Conservation (phyloP, 2,113 vertebrate species). For the Bujurquina vittata region DNA sequence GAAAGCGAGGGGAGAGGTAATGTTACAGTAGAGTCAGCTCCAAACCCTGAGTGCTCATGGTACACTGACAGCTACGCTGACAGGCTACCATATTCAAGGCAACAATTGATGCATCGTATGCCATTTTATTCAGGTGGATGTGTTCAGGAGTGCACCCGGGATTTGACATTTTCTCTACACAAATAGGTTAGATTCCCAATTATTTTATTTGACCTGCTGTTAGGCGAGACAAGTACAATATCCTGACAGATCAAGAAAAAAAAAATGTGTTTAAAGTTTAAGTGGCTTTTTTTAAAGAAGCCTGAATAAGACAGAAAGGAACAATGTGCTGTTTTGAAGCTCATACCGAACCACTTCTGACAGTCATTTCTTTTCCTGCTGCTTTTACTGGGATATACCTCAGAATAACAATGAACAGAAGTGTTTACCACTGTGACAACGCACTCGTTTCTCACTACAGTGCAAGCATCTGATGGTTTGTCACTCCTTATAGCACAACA, state of each 20-base stretch:
- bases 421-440: conserved; percentile 8
- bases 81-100: conserved; percentile 29
- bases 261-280: conserved; percentile 9
- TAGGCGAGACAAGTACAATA: conserved; percentile 11
- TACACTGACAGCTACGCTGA: conserved; percentile 57
- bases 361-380: conserved; percentile 22
- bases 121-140: conserved; percentile 45
- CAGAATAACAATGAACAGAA: conserved; percentile 57
- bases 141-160: conserved; percentile 12
- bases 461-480: conserved; percentile 3
- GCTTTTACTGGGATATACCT: conserved; percentile 26
- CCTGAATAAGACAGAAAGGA: conserved; percentile 27
- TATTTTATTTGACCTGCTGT: conserved; percentile 43
- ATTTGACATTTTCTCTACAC: conserved; percentile 39
- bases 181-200: conserved; percentile 51
- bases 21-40: conserved; percentile 27
- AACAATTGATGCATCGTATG: conserved; percentile 15
- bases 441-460: neutral
- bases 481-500: neutral
- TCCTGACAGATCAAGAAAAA: conserved; percentile 15
- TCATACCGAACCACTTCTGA: neutral
- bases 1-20: neutral
- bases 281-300: conserved; percentile 22
- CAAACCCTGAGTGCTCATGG: conserved; percentile 27
- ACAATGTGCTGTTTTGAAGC: conserved; percentile 24